Base-by-base conservation (phyloP, 1,140 invertebrate genomes). In the Achatina immaculata region DNA sequence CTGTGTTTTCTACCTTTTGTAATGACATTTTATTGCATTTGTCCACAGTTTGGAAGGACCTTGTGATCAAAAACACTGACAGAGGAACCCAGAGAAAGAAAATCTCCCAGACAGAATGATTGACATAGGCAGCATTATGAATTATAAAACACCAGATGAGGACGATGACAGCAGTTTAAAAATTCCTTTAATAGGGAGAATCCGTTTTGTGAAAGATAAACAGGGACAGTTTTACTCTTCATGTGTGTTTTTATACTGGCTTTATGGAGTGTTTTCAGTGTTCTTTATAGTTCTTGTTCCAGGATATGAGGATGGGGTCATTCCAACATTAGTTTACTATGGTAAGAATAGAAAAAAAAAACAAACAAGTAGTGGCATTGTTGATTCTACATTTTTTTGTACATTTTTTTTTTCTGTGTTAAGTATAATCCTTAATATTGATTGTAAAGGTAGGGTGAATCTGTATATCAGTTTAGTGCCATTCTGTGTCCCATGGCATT, bases 151-250 rank as follows among this genome's bases (percentile, higher is more conserved):
- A 42, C 21, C 66, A 45, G 21, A 28, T 6, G 19, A 38, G 43
- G 14, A 19, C 36, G 11, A 72, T 77, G 28, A n/a, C 1, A 73
- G 66, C 72, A 68, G 31, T 0, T 31, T 78, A 43, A 75, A 73
- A 0, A 28, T 81, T 65, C 83, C 83, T 0, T 43, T 83, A 24
- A 66, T 82, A 36, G 83, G 83, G 16, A 76, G 83, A n/a, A 43
- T 84, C 43, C 81, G 85, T 66, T 85, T 87, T 83, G 85, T 88
- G 6, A 85, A 81, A 74, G 87, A 88, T 55, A 77, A 24, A 36
- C 71, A 83, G 66, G 87, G 87, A n/a, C 83, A 83, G 9, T 75
- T 84, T 48, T 80, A 81, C 34, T 43, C 85, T n/a, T 69, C 48
- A 28, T 72, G 78, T 69, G 83, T 84, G 40, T 34, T 83, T 36